Conservation (phyloP, 2,888 invertebrate species). For the Epistrophe eligans region DNA sequence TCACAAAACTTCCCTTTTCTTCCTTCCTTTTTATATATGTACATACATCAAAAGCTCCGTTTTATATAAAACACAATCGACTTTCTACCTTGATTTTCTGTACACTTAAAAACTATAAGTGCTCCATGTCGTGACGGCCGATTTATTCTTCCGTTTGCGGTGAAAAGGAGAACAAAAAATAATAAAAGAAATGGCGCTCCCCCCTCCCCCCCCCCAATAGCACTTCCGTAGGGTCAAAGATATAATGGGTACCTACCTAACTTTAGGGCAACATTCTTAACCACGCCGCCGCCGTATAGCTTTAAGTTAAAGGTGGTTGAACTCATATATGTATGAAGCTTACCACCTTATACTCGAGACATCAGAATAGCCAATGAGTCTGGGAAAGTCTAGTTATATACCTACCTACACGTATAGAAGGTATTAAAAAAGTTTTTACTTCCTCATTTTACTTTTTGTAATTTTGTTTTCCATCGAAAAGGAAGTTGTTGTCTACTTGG, state of each 20-base stretch:
- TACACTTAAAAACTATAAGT: slow-evolving; percentile 22
- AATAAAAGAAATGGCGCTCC: slow-evolving; percentile 36
- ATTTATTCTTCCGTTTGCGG: slow-evolving; percentile 69
- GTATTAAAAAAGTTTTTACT: not conserved
- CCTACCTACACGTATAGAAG: not conserved
- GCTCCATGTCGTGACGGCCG: slow-evolving; percentile 70
- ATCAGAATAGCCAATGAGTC: slow-evolving; percentile 43
- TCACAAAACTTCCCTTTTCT: slow-evolving; percentile 8
- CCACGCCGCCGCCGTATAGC: not conserved
- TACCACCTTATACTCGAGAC: slow-evolving; percentile 1
- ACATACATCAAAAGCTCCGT: not conserved
- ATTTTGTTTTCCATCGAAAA: slow-evolving; percentile 13
- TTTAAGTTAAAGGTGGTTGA: slow-evolving; percentile 56
- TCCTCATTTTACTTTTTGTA: not conserved
- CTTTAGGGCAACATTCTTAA: not conserved
- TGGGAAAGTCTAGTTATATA: not conserved
- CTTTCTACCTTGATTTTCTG: slow-evolving; percentile 43
- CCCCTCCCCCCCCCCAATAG: not conserved
- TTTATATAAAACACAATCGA: slow-evolving; percentile 21
- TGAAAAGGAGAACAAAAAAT: slow-evolving; percentile 5
- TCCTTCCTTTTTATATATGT: not conserved
- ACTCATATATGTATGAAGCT: slow-evolving; percentile 31
- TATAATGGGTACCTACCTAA: slow-evolving; percentile 22
- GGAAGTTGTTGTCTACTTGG: slow-evolving; percentile 52
- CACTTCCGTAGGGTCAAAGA: slow-evolving; percentile 66